Conservation (phyloP, 1,140 invertebrate genomes). For the Trichogramma pretiosum region DNA sequence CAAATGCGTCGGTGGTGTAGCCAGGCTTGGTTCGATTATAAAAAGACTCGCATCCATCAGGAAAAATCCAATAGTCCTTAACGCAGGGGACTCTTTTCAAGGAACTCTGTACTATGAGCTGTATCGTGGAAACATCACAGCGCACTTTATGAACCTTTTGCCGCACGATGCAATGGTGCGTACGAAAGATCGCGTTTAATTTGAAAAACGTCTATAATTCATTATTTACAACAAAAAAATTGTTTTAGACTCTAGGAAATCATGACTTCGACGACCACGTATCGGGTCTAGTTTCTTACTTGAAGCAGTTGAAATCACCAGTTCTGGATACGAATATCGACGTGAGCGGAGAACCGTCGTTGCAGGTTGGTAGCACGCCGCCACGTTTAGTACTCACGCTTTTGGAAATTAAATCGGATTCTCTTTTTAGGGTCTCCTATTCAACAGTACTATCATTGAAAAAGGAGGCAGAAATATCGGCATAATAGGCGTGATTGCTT, state of each 20-base stretch:
- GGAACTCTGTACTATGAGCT: slow-evolving; percentile 79
- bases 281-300: slow-evolving; percentile 63
- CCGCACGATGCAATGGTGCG: slow-evolving; percentile 70
- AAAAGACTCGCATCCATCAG: slow-evolving; percentile 40
- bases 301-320: slow-evolving; percentile 54
- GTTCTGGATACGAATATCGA: slow-evolving; percentile 73
- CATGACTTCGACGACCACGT: slow-evolving; percentile 82
- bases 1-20: slow-evolving; percentile 63
- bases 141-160: slow-evolving; percentile 68
- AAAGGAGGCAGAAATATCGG: slow-evolving; percentile 61
- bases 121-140: slow-evolving; percentile 63
- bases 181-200: neutral
- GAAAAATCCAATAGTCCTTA: slow-evolving; percentile 61
- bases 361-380: slow-evolving; percentile 38
- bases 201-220: neutral
- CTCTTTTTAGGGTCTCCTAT: slow-evolving; percentile 40
- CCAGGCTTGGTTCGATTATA: slow-evolving; percentile 53
- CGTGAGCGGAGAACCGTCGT: slow-evolving; percentile 55
- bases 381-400: neutral
- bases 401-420: too few species aligned
- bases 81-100: slow-evolving; percentile 79
- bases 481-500: slow-evolving; percentile 69
- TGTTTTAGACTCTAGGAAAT: slow-evolving; percentile 64
- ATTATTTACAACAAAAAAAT: neutral
- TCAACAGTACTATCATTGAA: slow-evolving; percentile 53